These are phyloP conservation scores for Boloria selene DNA, from an alignment of 2,888 invertebrate species.

Conservation along the genomic window DNA sequence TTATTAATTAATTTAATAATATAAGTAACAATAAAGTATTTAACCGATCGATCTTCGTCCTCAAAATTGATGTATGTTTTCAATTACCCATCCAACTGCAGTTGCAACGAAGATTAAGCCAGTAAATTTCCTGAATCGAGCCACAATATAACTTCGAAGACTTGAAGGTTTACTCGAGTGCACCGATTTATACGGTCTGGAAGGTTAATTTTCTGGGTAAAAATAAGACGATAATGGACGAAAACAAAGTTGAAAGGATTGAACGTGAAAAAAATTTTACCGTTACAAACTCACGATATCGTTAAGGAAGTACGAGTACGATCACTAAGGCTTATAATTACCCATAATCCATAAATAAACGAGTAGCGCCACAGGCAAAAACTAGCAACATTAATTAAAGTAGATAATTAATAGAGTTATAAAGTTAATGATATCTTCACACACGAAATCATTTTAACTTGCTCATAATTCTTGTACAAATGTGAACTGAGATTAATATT, in stretches of 20 bases:
- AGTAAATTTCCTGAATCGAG: conserved; percentile 38
- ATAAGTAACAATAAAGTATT: too few relatives aligned
- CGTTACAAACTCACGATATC: too few relatives aligned
- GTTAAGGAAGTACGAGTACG: too few relatives aligned
- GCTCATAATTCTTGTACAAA: neutral
- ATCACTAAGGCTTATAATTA: too few relatives aligned
- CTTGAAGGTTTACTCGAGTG: conserved; percentile 32
- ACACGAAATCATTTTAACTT: neutral
- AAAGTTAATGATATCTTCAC: too few relatives aligned
- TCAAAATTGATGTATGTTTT: conserved; percentile 13
- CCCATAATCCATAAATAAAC: too few relatives aligned
- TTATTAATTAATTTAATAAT: too few relatives aligned
- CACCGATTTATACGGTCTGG: conserved; percentile 51
- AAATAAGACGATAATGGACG: conserved; percentile 35
- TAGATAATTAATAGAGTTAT: too few relatives aligned
- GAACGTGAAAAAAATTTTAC: too few relatives aligned
- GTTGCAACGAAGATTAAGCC: conserved; percentile 33
- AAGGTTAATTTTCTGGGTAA: conserved; percentile 45
- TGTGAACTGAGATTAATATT: neutral
- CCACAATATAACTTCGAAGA: conserved; percentile 38
- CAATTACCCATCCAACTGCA: conserved; percentile 32
- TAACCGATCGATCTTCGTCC: too few relatives aligned
- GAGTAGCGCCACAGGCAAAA: too few relatives aligned
- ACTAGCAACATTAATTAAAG: too few relatives aligned
- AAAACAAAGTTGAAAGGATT: conserved; percentile 24